These are phyloP conservation scores for Rhopalosiphum nymphaeae DNA, from an alignment of 2,888 invertebrate species.

Conservation along the genomic window DNA sequence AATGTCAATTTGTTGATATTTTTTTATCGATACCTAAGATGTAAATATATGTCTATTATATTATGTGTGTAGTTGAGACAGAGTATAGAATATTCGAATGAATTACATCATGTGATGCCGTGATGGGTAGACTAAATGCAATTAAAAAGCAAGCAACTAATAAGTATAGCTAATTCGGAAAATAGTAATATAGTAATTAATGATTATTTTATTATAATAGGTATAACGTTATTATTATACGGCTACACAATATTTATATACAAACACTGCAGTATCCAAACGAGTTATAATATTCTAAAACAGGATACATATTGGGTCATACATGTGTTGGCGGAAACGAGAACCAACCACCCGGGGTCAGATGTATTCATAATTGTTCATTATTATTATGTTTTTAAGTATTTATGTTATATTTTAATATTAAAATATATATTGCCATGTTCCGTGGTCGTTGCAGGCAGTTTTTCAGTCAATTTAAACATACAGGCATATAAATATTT, in stretches of 20 bases:
- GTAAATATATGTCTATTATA: background rate
- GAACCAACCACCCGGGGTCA: background rate
- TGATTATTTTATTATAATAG: background rate
- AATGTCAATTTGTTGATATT: background rate
- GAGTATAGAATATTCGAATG: background rate
- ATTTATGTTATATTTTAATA: background rate
- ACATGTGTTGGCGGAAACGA: background rate
- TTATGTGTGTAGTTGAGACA: background rate
- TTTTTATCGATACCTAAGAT: background rate
- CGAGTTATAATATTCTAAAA: background rate
- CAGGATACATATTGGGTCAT: conserved; percentile 24
- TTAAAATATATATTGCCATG: background rate
- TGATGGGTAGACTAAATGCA: background rate
- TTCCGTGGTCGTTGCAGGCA: background rate
- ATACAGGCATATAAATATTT: no score
- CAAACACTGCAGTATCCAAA: background rate
- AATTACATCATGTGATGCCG: background rate
- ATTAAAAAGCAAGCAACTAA: background rate
- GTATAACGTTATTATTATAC: background rate
- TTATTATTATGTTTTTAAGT: background rate
- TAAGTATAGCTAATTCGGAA: background rate
- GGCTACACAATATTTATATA: background rate
- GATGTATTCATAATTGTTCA: background rate
- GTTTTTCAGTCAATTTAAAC: background rate
- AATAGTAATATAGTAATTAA: background rate